Conservation (phyloP, 1,140 invertebrate species). For the Sitophilus oryzae region DNA sequence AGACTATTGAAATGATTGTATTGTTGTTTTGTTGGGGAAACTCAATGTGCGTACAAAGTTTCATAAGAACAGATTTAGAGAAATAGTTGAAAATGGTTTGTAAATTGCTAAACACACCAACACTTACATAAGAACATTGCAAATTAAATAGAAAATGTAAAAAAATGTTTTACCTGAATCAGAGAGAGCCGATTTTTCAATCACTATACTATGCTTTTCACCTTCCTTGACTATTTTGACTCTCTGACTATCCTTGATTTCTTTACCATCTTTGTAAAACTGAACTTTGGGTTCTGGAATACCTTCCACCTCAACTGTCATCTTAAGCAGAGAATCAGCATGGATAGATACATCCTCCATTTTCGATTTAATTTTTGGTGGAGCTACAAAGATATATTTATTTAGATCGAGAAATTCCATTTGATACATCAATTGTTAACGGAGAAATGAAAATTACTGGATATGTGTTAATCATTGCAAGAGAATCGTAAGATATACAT, state of each 20-base stretch:
- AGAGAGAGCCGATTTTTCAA: slow-evolving; percentile 73
- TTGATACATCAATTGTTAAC: no score
- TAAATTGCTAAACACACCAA: no score
- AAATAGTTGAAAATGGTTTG: no score
- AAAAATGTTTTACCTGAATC: slow-evolving; percentile 64
- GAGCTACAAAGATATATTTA: slow-evolving; percentile 51
- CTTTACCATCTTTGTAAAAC: slow-evolving; percentile 81
- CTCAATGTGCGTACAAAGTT: no score
- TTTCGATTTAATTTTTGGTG: slow-evolving; percentile 78
- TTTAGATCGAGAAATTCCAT: no score
- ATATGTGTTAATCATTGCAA: no score
- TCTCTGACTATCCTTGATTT: slow-evolving; percentile 62
- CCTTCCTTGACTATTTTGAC: slow-evolving; percentile 65
- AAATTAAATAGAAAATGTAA: neutral
- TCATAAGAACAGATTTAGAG: neutral
- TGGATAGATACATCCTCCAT: slow-evolving; percentile 66
- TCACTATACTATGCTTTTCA: slow-evolving; percentile 65
- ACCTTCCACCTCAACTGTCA: slow-evolving; percentile 77
- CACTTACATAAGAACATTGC: no score
- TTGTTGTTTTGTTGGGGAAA: no score
- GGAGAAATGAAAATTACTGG: no score
- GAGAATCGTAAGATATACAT: no score
- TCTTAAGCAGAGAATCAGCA: slow-evolving; percentile 61
- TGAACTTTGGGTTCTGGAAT: slow-evolving; percentile 72
- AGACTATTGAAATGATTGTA: no score